Conservation (phyloP, 2,888 invertebrate genomes). For the Cactoblastis cactorum region DNA sequence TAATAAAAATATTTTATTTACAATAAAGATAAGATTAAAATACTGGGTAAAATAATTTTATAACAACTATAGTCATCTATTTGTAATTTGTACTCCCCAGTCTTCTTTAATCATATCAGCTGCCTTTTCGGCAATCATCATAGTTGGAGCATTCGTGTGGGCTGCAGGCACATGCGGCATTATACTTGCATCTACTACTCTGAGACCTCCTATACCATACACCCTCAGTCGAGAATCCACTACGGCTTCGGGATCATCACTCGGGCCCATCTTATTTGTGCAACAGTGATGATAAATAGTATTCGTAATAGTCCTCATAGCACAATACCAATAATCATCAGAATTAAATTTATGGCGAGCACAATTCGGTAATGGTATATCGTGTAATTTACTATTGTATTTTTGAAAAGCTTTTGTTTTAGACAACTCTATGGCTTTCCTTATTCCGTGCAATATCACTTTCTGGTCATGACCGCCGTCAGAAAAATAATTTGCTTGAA, state of each 20-base stretch:
- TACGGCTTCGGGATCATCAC: conserved; percentile 65
- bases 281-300: conserved; percentile 79
- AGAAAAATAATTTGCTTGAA: conserved; percentile 83
- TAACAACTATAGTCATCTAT: conserved; percentile 3
- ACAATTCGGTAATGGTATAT: conserved; percentile 77
- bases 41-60: conserved; percentile 14
- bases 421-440: conserved; percentile 58
- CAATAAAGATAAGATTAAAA: background rate
- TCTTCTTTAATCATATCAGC: conserved; percentile 74
- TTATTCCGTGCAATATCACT: conserved; percentile 66
- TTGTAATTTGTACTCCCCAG: conserved; percentile 39
- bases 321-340: conserved; percentile 86
- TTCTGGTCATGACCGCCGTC: conserved; percentile 77
- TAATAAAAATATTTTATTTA: background rate
- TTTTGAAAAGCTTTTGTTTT: conserved; percentile 73
- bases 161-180: conserved; percentile 79
- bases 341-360: conserved; percentile 69
- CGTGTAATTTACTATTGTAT: conserved; percentile 74
- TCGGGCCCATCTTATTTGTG: conserved; percentile 76
- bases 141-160: conserved; percentile 78
- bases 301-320: conserved; percentile 69
- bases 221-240: conserved; percentile 74
- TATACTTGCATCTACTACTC: conserved; percentile 79
- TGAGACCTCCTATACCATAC: conserved; percentile 65
- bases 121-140: conserved; percentile 81